phyloP scores from a whole-genome alignment of 2,113 vertebrate genomes.

The Actenoides lindsayi region DNA sequence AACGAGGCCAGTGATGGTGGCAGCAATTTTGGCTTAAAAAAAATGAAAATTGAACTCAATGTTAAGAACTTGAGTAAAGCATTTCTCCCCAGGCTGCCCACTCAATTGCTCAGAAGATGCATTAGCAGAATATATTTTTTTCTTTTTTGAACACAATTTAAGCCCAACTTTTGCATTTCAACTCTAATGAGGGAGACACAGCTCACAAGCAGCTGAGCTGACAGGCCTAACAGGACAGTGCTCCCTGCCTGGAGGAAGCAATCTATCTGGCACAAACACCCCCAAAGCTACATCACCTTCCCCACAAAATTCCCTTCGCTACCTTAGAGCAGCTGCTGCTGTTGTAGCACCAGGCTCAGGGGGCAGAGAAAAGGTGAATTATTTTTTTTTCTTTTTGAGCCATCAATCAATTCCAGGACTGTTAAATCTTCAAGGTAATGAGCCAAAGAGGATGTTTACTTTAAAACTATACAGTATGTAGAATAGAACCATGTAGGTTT shows the following conservation, averaged over 20 bases:
- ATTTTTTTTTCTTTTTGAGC: not conserved
- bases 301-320: not conserved
- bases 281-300: not conserved
- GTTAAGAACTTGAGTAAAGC: not conserved
- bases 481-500: not conserved
- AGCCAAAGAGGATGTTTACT: not conserved
- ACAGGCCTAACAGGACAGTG: not conserved
- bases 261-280: not conserved
- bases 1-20: fast-evolving
- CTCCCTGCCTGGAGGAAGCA: not conserved
- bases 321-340: not conserved
- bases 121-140: not conserved
- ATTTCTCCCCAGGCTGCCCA: not conserved
- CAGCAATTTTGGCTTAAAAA: not conserved
- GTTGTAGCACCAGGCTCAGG: fast-evolving
- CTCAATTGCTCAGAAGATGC: not conserved
- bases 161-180: not conserved
- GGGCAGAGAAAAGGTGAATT: not conserved
- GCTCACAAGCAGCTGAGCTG: not conserved
- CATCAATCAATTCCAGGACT: not conserved
- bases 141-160: not conserved
- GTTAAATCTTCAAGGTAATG: not conserved
- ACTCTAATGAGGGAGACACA: not conserved
- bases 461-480: not conserved
- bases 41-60: fast-evolving